Percentiles rank a stretch among this genome's conserved stretches.
phyloP scores from a whole-genome alignment of 2,797 vertebrate species.

The Rhinatrema bivittatum region DNA sequence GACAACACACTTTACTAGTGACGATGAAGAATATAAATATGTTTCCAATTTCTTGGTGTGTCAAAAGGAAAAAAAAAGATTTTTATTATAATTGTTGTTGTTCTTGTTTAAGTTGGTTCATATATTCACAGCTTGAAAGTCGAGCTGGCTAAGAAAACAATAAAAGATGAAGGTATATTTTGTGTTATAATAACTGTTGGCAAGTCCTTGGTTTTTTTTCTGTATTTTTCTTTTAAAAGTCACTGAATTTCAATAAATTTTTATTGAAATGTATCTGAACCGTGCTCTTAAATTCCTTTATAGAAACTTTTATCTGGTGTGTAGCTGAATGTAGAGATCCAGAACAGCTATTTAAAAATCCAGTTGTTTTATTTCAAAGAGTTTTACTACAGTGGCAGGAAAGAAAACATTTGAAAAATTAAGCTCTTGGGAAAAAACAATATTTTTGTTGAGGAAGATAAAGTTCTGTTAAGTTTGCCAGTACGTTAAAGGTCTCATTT shows the following conservation, averaged over 20 bases:
- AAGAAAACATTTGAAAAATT: constrained; percentile 12
- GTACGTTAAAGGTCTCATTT: no score
- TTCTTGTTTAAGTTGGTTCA: constrained; percentile 38
- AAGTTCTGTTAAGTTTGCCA: no score
- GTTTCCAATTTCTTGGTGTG: no score
- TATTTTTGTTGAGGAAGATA: constrained; percentile 3
- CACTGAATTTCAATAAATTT: constrained; percentile 91
- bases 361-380: no score
- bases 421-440: constrained; percentile 3
- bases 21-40: no score
- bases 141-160: constrained; percentile 46
- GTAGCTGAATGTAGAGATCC: no score
- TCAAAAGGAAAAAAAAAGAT: no score
- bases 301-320: neutral
- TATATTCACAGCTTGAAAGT: constrained; percentile 52
- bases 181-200: constrained; percentile 75
- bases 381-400: no score
- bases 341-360: no score
- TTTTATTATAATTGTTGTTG: constrained; percentile 53
- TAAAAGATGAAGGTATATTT: constrained; percentile 75
- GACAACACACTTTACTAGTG: constrained; percentile 64
- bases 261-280: constrained; percentile 68
- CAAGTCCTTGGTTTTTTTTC: constrained; percentile 68
- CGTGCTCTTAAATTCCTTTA: constrained; percentile 38
- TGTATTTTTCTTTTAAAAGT: constrained; percentile 61